A percentile compares a stretch with the other conserved stretches of the same genome.
phyloP scores from a whole-genome alignment of 2,888 invertebrate genomes.

The Leptinotarsa tumamoca region DNA sequence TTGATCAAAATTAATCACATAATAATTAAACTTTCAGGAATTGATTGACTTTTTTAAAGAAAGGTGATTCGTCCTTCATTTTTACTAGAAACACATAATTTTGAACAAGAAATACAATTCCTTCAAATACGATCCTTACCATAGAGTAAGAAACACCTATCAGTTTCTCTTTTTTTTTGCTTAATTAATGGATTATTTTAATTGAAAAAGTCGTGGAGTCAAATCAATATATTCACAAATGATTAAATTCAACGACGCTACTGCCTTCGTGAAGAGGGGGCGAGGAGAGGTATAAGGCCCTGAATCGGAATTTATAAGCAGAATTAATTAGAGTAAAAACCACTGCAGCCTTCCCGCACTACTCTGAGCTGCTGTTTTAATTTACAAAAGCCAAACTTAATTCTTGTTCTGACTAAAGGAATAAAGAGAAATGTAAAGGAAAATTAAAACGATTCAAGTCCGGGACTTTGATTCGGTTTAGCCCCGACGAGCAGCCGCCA shows the following conservation, averaged over 20 bases:
- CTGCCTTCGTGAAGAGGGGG: conserved; percentile 25
- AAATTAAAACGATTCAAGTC: conserved; percentile 70
- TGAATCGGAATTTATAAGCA: conserved; percentile 70
- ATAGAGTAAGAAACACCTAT: too few relatives aligned
- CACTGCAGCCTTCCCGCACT: conserved; percentile 65
- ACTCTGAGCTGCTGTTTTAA: conserved; percentile 68
- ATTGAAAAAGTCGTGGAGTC: background rate
- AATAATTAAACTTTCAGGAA: too few relatives aligned
- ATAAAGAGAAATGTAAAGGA: conserved; percentile 70
- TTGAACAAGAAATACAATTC: too few relatives aligned
- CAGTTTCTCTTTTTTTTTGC: background rate
- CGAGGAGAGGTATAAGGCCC: conserved; percentile 42
- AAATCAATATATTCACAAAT: background rate
- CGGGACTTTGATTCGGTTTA: conserved; percentile 67
- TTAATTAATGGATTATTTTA: too few relatives aligned
- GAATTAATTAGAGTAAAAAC: conserved; percentile 71
- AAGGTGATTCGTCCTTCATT: too few relatives aligned
- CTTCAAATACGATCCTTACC: too few relatives aligned
- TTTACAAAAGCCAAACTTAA: conserved; percentile 71
- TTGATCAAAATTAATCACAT: too few relatives aligned
- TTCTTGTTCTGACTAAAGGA: conserved; percentile 69
- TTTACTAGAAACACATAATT: too few relatives aligned
- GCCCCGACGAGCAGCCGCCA: conserved; percentile 52
- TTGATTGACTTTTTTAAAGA: too few relatives aligned
- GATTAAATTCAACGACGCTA: conserved; percentile 17